phyloP scores from a whole-genome alignment of 2,113 vertebrate genomes.

The Romanogobio albipinnatus region DNA sequence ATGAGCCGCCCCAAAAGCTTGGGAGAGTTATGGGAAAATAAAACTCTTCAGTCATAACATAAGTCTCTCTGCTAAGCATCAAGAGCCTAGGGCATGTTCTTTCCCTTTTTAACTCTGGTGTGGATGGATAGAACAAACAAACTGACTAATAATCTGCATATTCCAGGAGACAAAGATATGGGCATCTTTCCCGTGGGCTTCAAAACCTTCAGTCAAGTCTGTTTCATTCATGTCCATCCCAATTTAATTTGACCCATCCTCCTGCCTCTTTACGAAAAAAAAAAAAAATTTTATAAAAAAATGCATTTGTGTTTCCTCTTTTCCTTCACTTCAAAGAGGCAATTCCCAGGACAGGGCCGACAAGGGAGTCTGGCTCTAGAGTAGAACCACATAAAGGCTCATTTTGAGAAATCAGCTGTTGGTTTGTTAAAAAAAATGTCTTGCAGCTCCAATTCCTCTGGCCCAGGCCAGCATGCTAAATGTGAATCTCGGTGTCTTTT shows the following conservation, averaged over 20 bases:
- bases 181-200: slow-evolving; percentile 47
- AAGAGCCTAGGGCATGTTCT: slow-evolving; percentile 44
- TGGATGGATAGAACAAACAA: background rate
- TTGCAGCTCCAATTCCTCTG: slow-evolving; percentile 11
- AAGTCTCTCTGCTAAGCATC: slow-evolving; percentile 36
- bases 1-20: slow-evolving; percentile 11
- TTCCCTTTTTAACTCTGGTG: slow-evolving; percentile 48
- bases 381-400: slow-evolving; percentile 69
- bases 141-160: slow-evolving; percentile 43
- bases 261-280: slow-evolving; percentile 50
- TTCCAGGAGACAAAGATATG: slow-evolving; percentile 53
- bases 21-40: slow-evolving; percentile 51
- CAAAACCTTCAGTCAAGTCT: background rate
- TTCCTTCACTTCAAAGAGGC: slow-evolving; percentile 72
- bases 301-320: slow-evolving; percentile 62
- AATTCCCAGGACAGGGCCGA: slow-evolving; percentile 78
- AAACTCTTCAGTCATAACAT: slow-evolving; percentile 39
- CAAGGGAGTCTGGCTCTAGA: slow-evolving; percentile 70
- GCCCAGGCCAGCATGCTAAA: slow-evolving; percentile 41
- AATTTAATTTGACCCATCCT: slow-evolving; percentile 4
- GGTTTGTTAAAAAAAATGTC: slow-evolving; percentile 64
- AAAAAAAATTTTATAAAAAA: slow-evolving; percentile 53
- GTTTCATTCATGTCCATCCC: slow-evolving; percentile 6
- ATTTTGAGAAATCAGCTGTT: slow-evolving; percentile 79
- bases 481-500: background rate